phyloP scores from a whole-genome alignment of 2,113 vertebrate genomes.

The Natator depressus region DNA sequence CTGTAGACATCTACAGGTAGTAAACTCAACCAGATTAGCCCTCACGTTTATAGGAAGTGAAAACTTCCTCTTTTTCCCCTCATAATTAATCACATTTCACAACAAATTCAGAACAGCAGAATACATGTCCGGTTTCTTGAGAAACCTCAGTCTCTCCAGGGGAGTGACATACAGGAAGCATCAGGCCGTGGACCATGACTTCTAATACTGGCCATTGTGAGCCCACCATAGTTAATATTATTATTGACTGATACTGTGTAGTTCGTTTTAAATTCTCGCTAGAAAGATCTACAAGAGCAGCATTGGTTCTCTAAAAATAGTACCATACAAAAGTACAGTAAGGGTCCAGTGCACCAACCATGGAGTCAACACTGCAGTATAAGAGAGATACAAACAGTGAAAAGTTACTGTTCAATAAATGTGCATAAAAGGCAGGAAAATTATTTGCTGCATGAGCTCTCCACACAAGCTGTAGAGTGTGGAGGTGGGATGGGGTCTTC shows the following conservation, averaged over 20 bases:
- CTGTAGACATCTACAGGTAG: background rate
- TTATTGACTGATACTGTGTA: background rate
- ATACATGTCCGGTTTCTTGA: background rate
- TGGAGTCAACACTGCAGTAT: background rate
- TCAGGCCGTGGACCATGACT: background rate
- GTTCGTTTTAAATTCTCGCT: background rate
- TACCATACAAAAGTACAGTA: background rate
- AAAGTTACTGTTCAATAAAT: background rate
- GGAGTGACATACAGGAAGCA: background rate
- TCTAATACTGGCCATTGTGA: background rate
- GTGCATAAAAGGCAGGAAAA: background rate
- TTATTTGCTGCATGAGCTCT: background rate
- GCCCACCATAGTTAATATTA: background rate
- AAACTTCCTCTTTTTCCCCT: background rate
- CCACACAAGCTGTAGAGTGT: background rate
- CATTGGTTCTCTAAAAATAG: background rate
- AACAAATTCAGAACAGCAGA: background rate
- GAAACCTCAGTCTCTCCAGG: background rate
- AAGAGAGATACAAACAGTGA: background rate
- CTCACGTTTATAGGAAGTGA: background rate
- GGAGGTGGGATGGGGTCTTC: background rate
- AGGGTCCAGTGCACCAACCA: background rate
- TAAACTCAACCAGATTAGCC: background rate
- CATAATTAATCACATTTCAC: background rate
- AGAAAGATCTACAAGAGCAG: background rate